A percentile compares a stretch with the other conserved stretches of the same genome.
Evolutionary conservation across 2,797 vertebrate genomes (phyloP).

Genomic region (Gymnoscopelus braueri): DNA sequence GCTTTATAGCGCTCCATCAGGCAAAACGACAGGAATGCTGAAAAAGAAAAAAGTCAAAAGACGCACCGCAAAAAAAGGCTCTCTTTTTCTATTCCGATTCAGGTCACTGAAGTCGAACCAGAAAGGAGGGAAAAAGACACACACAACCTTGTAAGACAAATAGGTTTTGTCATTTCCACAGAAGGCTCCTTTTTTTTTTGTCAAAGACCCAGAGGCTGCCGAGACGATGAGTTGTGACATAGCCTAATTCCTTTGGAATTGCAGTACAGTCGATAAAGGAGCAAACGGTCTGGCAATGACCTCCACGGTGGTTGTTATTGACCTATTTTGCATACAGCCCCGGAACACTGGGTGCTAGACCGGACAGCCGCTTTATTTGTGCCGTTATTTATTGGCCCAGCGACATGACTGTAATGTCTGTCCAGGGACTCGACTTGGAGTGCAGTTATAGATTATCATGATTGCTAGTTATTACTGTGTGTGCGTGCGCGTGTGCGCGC

Average conservation of each 20-base stretch:
- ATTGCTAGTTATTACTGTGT: slow-evolving; percentile 80
- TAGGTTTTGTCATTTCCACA: slow-evolving; percentile 80
- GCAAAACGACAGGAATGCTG: background rate
- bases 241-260: slow-evolving; percentile 82
- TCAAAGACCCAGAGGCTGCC: slow-evolving; percentile 73
- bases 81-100: slow-evolving; percentile 68
- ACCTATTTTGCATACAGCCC: slow-evolving; percentile 84
- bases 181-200: slow-evolving; percentile 75
- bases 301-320: slow-evolving; percentile 81
- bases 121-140: slow-evolving; percentile 69
- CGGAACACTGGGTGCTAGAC: slow-evolving; percentile 80
- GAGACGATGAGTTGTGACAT: slow-evolving; percentile 80
- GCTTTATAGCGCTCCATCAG: background rate
- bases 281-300: slow-evolving; percentile 79
- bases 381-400: slow-evolving; percentile 80
- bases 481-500: slow-evolving; percentile 32
- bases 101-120: slow-evolving; percentile 68
- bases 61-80: slow-evolving; percentile 44
- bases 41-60: slow-evolving; percentile 26
- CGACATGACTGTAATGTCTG: slow-evolving; percentile 81
- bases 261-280: slow-evolving; percentile 80
- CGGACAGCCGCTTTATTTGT: slow-evolving; percentile 85
- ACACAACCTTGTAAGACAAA: slow-evolving; percentile 84
- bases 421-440: slow-evolving; percentile 83
- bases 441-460: slow-evolving; percentile 86